Percentiles rank a stretch among this genome's conserved stretches.
These are phyloP conservation scores for Nomada flava DNA, from an alignment of 2,888 invertebrate genomes.

Conservation along the genomic window DNA sequence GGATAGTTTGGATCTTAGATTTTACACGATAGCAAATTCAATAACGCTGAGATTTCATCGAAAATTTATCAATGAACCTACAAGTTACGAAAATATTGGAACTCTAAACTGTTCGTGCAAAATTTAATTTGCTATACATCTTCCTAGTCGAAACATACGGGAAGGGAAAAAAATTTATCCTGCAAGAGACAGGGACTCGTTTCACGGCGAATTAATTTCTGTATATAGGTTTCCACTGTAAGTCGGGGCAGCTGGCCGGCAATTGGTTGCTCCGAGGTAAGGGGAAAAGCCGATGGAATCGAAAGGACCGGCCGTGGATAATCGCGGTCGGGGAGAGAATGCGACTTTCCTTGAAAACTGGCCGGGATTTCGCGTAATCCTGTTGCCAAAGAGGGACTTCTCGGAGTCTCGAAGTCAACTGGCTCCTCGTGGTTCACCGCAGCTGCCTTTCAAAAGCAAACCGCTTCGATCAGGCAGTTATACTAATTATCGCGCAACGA, in stretches of 20 bases:
- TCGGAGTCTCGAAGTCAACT: constrained; percentile 25
- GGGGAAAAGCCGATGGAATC: constrained; percentile 14
- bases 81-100: too few relatives aligned
- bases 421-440: constrained; percentile 27
- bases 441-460: constrained; percentile 9
- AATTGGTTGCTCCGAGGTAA: constrained; percentile 42
- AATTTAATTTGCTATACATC: too few relatives aligned
- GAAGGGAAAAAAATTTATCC: background rate
- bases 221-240: constrained; percentile 71
- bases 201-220: constrained; percentile 83
- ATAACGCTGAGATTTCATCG: too few relatives aligned
- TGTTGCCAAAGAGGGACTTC: constrained; percentile 51
- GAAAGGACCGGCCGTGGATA: constrained; percentile 60
- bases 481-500: too few relatives aligned
- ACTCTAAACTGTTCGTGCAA: too few relatives aligned
- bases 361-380: constrained; percentile 83
- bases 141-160: too few relatives aligned
- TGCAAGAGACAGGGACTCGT: constrained; percentile 71
- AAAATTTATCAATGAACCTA: too few relatives aligned
- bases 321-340: constrained; percentile 62
- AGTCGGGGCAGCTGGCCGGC: constrained; percentile 69
- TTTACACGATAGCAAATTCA: too few relatives aligned
- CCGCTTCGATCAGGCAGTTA: too few relatives aligned
- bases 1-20: too few relatives aligned
- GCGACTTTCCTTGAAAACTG: constrained; percentile 78